Evolutionary conservation across 2,113 vertebrate genomes (phyloP).

Genomic region (Scomber colias): DNA sequence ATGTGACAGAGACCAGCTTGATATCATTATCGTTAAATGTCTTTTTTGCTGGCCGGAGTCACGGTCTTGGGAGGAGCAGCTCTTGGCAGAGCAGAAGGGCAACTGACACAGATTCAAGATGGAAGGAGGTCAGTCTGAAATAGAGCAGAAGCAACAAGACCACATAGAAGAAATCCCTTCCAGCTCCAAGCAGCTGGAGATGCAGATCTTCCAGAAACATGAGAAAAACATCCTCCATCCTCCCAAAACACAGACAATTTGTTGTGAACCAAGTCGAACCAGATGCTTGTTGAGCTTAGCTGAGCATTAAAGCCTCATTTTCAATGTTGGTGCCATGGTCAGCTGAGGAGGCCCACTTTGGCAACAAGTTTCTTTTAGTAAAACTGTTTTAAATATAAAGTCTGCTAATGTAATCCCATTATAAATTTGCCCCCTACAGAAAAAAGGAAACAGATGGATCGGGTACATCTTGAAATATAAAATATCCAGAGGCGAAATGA

Average conservation of each 20-base stretch:
- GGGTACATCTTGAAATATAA: slow-evolving; percentile 6
- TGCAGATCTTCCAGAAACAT: slow-evolving; percentile 48
- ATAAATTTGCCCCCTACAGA: neutral
- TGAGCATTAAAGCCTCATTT: neutral
- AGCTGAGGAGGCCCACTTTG: neutral
- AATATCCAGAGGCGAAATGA: neutral
- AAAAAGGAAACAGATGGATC: slow-evolving; percentile 18
- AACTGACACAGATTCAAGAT: slow-evolving; percentile 71
- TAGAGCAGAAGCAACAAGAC: slow-evolving; percentile 81
- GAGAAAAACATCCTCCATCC: slow-evolving; percentile 25
- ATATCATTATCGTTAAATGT: neutral
- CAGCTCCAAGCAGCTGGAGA: slow-evolving; percentile 68
- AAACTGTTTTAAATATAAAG: neutral
- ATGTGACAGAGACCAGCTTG: slow-evolving; percentile 28
- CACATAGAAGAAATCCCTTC: slow-evolving; percentile 53
- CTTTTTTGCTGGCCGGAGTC: slow-evolving; percentile 16
- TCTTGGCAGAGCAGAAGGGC: slow-evolving; percentile 49
- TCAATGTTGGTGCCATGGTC: neutral
- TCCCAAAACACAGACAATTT: neutral
- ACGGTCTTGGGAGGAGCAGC: slow-evolving; percentile 20
- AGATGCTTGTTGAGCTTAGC: neutral
- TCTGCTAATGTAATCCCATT: neutral
- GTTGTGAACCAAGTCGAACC: slow-evolving; percentile 14
- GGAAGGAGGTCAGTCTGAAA: slow-evolving; percentile 78
- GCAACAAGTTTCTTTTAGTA: neutral